phyloP scores from a whole-genome alignment of 2,113 vertebrate genomes.

The Tragelaphus buxtoni region DNA sequence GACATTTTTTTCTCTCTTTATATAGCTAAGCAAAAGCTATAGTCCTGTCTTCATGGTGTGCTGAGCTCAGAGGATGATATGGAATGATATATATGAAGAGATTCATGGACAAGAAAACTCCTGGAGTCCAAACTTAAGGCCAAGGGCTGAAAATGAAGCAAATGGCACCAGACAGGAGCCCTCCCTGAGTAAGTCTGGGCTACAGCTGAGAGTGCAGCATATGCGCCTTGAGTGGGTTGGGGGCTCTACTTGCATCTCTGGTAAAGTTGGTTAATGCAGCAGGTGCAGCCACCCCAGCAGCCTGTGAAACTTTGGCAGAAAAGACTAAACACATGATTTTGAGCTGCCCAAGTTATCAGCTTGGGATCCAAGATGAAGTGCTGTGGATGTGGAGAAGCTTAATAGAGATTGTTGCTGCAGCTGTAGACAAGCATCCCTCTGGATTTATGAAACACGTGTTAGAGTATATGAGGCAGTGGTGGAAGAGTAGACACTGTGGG shows the following conservation, averaged over 20 bases:
- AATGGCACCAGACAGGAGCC: neutral
- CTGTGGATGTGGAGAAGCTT: neutral
- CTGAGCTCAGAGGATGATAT: neutral
- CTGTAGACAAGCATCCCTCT: neutral
- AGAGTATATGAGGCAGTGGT: neutral
- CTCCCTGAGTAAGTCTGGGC: neutral
- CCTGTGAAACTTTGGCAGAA: neutral
- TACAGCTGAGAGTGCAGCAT: neutral
- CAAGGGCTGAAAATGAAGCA: neutral
- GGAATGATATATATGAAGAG: neutral
- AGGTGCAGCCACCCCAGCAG: neutral
- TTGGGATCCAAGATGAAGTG: neutral
- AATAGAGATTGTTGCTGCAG: neutral
- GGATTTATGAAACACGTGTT: neutral
- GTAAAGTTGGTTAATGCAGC: neutral
- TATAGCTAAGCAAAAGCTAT: neutral
- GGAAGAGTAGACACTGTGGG: no score
- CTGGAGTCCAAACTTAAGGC: neutral
- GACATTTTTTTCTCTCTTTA: neutral
- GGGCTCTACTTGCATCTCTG: neutral
- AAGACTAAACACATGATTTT: neutral
- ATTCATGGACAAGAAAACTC: neutral
- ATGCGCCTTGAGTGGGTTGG: no score
- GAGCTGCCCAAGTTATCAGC: neutral
- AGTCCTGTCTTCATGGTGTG: neutral